A percentile compares a stretch with the other conserved stretches of the same genome.
Conservation (phyloP, 2,797 vertebrate genomes). For the Delichon dasypus region DNA sequence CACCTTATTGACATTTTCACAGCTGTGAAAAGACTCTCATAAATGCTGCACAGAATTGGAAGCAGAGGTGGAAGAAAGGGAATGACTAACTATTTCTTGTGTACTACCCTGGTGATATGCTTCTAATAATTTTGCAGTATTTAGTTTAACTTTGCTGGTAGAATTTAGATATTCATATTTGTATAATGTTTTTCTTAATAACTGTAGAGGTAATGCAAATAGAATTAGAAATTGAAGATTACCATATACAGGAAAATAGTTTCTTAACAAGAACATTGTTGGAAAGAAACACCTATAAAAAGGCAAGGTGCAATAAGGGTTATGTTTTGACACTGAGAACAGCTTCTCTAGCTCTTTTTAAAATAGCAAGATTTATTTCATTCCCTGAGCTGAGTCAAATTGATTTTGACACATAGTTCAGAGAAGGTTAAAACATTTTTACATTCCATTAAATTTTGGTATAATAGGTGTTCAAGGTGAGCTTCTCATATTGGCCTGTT, state of each 20-base stretch:
- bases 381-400: neutral
- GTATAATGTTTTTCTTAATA: neutral
- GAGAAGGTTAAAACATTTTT: conserved; percentile 5
- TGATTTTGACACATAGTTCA: neutral
- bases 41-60: neutral
- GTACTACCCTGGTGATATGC: neutral
- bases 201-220: neutral
- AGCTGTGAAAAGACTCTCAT: neutral
- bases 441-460: neutral
- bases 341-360: neutral
- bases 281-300: neutral
- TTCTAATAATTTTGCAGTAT: neutral
- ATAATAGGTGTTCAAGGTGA: neutral
- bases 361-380: neutral
- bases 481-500: neutral
- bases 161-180: neutral
- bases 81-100: neutral
- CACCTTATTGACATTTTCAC: neutral
- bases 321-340: neutral
- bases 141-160: neutral
- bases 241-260: neutral
- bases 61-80: neutral
- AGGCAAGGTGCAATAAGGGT: neutral
- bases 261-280: neutral
- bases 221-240: neutral